Base-by-base conservation (phyloP, 1,140 invertebrate genomes). In the Caenorhabditis latens region DNA sequence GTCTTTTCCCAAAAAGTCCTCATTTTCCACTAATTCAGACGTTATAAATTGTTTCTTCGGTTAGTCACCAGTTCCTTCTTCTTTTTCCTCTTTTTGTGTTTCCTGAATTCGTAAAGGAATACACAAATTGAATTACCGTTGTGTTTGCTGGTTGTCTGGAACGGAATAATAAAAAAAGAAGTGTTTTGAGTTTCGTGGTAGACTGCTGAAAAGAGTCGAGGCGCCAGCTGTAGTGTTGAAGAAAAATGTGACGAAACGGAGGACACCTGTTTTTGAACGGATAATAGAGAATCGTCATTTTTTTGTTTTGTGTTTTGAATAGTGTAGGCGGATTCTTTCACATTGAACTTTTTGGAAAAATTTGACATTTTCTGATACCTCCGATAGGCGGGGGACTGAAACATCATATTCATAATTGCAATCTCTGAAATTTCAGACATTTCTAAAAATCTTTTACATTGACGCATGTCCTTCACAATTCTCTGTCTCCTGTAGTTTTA, bases 181-280 rank as follows among this genome's bases (percentile, higher is more conserved):
- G 24, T 11, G 24, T 4, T 32, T 32, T 32, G 32, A 32, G 32
- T 32, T 32, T 32, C 2, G 32, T 32, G 32, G 32, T 32, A 32
- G 32, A 32, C 2, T 32, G 32, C 9, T 21, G 61, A 63, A 63
- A 58, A n/a, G n/a, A 2, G n/a, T 3, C 1, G 7, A n/a, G n/a
- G 7, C 57, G 14, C 19, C 61, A 63, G 61, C 61, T 32, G 61
- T 14, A n/a, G 21, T 8, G 57, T 16, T 58, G 57, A 63, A 11
- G 50, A 53, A 53, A 32, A 32, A 32, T 32, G 55, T 58, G 55
- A 58, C 55, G 55, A 58, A 58, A 40, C 24, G 21, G 9, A 63
- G 21, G 9, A 63, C 61, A 63, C 61, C 61, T 63, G 61, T 24
- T 63, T 32, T 53, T 16, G 61, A 63, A 63, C 61, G 57, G 57